These are phyloP conservation scores for Ornithorhynchus anatinus DNA, from an alignment of 2,113 vertebrate genomes.

Conservation along the genomic window DNA sequence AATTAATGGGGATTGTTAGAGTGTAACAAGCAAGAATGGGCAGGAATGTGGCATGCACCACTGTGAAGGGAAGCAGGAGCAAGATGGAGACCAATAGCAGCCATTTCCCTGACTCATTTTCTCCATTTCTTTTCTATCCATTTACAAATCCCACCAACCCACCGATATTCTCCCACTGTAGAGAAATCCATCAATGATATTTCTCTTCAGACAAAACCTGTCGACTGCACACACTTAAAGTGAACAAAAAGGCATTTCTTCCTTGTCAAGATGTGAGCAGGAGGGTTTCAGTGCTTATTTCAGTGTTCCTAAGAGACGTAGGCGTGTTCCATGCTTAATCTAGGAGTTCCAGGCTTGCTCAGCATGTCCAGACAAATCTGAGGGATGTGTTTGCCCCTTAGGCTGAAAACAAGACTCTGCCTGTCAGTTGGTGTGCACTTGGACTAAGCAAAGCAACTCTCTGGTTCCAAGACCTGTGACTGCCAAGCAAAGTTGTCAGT, in stretches of 20 bases:
- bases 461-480: not conserved
- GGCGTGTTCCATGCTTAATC: slow-evolving; percentile 6
- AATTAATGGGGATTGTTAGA: too few species aligned
- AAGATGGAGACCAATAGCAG: too few species aligned
- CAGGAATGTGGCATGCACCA: too few species aligned
- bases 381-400: not conserved
- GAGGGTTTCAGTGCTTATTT: not conserved
- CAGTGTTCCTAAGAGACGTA: slow-evolving; percentile 22
- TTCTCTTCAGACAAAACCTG: not conserved
- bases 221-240: not conserved
- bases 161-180: not conserved
- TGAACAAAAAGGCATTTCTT: not conserved
- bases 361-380: not conserved
- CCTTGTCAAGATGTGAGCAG: slow-evolving; percentile 1
- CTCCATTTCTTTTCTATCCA: not conserved
- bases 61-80: too few species aligned
- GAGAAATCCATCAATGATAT: not conserved
- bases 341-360: not conserved
- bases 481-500: slow-evolving; percentile 11
- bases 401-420: slow-evolving; percentile 37
- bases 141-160: not conserved
- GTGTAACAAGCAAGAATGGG: too few species aligned
- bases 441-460: not conserved
- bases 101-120: not conserved
- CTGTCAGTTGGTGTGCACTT: slow-evolving; percentile 7